Percentiles rank a stretch among this genome's conserved stretches.
phyloP scores from a whole-genome alignment of 2,113 vertebrate species.

The Benitochromis conjunctus region DNA sequence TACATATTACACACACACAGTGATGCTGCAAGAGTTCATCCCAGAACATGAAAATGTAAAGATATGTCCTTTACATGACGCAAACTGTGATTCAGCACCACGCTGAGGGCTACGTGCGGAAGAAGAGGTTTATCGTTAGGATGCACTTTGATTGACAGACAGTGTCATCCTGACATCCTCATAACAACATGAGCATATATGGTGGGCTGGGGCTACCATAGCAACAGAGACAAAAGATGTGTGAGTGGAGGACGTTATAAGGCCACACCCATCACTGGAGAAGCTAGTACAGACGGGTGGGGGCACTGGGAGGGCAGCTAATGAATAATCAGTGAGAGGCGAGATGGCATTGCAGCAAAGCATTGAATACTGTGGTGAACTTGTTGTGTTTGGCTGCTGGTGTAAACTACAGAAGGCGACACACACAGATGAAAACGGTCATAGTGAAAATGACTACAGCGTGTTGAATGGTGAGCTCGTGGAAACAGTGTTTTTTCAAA shows the following conservation, averaged over 20 bases:
- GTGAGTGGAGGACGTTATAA: constrained; percentile 15
- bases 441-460: not conserved
- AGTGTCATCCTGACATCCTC: not conserved
- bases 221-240: constrained; percentile 56
- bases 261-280: not conserved
- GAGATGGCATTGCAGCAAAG: not conserved
- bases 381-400: not conserved
- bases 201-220: constrained; percentile 40
- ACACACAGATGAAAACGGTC: not conserved
- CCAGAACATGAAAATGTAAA: not conserved
- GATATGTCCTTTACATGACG: not conserved
- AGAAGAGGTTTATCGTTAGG: not conserved
- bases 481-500: not conserved
- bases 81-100: not conserved
- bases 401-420: not conserved
- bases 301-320: not conserved
- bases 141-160: not conserved
- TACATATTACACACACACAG: no score
- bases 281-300: not conserved
- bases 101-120: not conserved
- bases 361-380: not conserved
- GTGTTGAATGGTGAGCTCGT: not conserved
- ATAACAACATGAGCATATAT: not conserved
- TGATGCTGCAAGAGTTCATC: not conserved
- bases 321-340: constrained; percentile 19